Conservation (phyloP, 1,140 invertebrate genomes). For the Cydia fagiglandana region DNA sequence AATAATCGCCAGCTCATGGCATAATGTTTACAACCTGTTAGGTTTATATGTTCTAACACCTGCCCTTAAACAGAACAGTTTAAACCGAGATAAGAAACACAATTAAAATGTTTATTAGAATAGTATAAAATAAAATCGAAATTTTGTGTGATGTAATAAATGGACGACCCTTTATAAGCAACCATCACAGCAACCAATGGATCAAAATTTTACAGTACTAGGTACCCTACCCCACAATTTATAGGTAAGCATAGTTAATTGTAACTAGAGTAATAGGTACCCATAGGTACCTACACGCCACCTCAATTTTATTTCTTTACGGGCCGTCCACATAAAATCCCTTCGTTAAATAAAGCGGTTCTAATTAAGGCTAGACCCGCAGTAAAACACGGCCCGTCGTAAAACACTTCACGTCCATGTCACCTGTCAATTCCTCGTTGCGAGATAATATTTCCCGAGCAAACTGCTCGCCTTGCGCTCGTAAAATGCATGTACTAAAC, state of each 20-base stretch:
- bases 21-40: too few species aligned
- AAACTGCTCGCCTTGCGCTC: conserved; percentile 28
- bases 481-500: conserved; percentile 39
- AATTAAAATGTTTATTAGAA: too few species aligned
- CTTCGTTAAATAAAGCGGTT: conserved; percentile 20
- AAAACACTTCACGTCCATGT: conserved; percentile 23
- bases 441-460: conserved; percentile 26
- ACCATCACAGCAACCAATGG: too few species aligned
- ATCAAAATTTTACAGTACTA: too few species aligned
- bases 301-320: conserved; percentile 7
- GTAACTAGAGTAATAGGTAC: not conserved
- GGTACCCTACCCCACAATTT: too few species aligned
- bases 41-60: too few species aligned
- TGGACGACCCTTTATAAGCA: too few species aligned
- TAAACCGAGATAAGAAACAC: too few species aligned
- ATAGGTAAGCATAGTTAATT: not conserved
- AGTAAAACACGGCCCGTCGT: conserved; percentile 10
- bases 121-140: too few species aligned
- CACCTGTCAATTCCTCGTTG: conserved; percentile 16
- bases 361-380: conserved; percentile 18
- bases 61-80: too few species aligned
- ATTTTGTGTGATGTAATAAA: too few species aligned
- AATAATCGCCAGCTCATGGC: too few species aligned
- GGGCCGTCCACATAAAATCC: not conserved
- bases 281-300: not conserved